A percentile compares a stretch with the other conserved stretches of the same genome.
Evolutionary conservation across 2,888 invertebrate genomes (phyloP).

Genomic region (Nipponacmea schrenckii): DNA sequence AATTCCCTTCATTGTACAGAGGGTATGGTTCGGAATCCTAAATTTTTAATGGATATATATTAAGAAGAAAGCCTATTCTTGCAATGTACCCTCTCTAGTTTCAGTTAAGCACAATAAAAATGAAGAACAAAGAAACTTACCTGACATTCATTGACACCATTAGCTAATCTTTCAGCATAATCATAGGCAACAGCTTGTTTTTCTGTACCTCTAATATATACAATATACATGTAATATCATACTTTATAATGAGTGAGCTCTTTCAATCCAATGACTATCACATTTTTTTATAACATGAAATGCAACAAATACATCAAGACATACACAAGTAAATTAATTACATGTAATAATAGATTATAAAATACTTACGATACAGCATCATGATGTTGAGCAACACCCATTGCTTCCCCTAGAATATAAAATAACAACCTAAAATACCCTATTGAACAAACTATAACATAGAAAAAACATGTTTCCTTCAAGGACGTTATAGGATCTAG

Average conservation of each 20-base stretch:
- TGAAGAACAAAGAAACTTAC: conserved; percentile 28
- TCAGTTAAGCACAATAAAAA: too few species aligned
- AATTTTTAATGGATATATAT: too few species aligned
- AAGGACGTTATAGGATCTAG: too few species aligned
- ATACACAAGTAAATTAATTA: not conserved
- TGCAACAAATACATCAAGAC: not conserved
- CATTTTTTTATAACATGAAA: not conserved
- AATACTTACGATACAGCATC: conserved; percentile 54
- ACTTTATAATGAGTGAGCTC: not conserved
- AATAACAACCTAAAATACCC: not conserved
- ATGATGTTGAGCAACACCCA: conserved; percentile 56
- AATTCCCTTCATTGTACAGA: too few species aligned
- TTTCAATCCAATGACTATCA: not conserved
- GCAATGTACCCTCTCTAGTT: too few species aligned
- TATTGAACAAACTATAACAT: too few species aligned
- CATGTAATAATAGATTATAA: not conserved
- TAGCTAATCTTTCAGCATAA: conserved; percentile 81
- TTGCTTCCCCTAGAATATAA: conserved; percentile 45
- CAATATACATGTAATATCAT: not conserved
- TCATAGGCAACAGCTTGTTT: conserved; percentile 80
- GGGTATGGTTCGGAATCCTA: too few species aligned
- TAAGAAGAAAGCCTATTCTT: too few species aligned
- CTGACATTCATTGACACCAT: conserved; percentile 75
- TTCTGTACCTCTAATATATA: conserved; percentile 77
- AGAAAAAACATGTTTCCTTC: too few species aligned